Percentiles rank a stretch among this genome's conserved stretches.
Conservation (phyloP, 2,797 vertebrate genomes). For the Balearica regulorum region DNA sequence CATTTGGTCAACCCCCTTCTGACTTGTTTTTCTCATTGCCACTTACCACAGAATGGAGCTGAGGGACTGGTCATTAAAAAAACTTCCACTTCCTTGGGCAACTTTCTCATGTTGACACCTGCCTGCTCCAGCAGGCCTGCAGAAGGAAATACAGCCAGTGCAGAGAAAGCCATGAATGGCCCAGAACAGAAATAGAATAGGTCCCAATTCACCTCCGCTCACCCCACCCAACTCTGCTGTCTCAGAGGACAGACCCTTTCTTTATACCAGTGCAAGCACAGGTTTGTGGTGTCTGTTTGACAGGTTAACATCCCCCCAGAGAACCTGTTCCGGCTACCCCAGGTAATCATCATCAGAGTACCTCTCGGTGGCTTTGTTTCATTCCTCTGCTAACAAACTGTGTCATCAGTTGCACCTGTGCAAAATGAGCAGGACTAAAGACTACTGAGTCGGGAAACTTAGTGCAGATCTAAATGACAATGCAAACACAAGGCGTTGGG, state of each 20-base stretch:
- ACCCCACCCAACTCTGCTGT: neutral
- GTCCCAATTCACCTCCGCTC: neutral
- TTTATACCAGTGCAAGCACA: neutral
- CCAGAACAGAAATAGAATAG: neutral
- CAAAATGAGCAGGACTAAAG: neutral
- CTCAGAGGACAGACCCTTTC: neutral
- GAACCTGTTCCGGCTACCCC: neutral
- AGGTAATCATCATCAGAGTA: neutral
- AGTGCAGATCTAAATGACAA: neutral
- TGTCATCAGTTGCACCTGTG: neutral
- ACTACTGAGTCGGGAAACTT: neutral
- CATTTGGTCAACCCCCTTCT: neutral
- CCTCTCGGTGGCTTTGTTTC: neutral
- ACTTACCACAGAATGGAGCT: constrained; percentile 88
- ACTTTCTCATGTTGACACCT: constrained; percentile 74
- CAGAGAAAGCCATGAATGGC: neutral
- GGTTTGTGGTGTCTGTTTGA: neutral
- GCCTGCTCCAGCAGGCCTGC: constrained; percentile 82
- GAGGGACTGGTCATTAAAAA: constrained; percentile 83
- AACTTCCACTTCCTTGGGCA: constrained; percentile 81
- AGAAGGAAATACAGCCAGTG: neutral
- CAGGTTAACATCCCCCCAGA: neutral
- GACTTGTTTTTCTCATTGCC: neutral
- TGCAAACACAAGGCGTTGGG: neutral
- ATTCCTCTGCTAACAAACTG: neutral